Base-by-base conservation (phyloP, 2,797 vertebrate genomes). In the Scomberomorus guttatus region DNA sequence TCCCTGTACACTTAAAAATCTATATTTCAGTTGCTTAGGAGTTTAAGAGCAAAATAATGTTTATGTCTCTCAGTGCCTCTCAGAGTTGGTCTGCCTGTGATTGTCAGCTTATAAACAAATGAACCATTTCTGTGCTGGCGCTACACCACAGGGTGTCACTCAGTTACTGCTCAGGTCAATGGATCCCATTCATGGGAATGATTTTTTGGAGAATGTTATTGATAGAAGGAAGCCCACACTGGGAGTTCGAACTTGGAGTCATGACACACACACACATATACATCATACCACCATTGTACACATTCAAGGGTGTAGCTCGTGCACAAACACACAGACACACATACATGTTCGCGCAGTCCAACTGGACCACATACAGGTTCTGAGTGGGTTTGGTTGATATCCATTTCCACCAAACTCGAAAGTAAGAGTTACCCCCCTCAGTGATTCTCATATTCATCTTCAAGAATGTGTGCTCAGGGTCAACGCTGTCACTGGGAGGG, bases 81-180 rank as follows among this genome's bases (percentile, higher is more conserved):
- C 70, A 42, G 72, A 42, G 76, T 68, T n/a, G 59, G 72, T 46
- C 82, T 24, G 72, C 44, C 63, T 58, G 72, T 90, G 90, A 93
- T 90, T 92, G 90, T 92, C 92, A 92, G 86, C 55, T 84, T 79
- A 88, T 90, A 92, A 92, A 92, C 92, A 93, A 87, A 87, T 84
- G 87, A 86, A 82, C 66, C 76, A 29, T 83, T 84, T 84, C 66
- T 82, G 80, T 78, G 83, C 80, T 62, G 89, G 82, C 34, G 63
- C 72, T 48, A 14, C 80, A 84, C 88, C 85, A 70, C 72, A 65
- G 83, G 90, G 85, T 89, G 90, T 91, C 91, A 91, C 75, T 93
- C 87, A 86, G 74, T 56, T 42, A 72, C 78, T 58, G 82, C 74
- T 32, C 0, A 60, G 83, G 84, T 94, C 86, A 93, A 92, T 91